These are phyloP conservation scores for Sminthurides aquaticus DNA, from an alignment of 2,888 invertebrate species.

Conservation along the genomic window DNA sequence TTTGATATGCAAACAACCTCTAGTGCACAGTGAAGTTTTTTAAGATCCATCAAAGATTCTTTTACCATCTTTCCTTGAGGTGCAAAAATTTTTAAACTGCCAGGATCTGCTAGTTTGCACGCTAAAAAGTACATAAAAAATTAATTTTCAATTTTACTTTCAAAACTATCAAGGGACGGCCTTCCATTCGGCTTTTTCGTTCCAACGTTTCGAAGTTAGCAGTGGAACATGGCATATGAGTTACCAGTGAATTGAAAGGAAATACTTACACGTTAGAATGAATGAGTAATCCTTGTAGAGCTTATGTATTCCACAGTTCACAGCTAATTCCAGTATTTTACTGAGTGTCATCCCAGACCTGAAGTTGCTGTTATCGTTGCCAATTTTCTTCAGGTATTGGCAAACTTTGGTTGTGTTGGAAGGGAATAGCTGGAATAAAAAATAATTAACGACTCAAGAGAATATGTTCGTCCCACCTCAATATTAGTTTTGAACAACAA, in stretches of 20 bases:
- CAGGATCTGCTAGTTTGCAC: constrained; percentile 36
- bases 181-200: no score
- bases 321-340: constrained; percentile 28
- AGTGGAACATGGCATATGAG: no score
- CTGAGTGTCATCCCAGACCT: constrained; percentile 21
- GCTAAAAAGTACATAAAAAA: constrained; percentile 23
- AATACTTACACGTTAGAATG: constrained; percentile 33
- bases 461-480: no score
- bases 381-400: constrained; percentile 20
- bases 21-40: constrained; percentile 38
- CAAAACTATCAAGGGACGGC: neutral
- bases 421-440: constrained; percentile 29
- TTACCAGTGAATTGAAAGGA: neutral
- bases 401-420: constrained; percentile 31
- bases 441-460: neutral
- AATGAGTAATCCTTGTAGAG: constrained; percentile 39
- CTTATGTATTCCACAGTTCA: constrained; percentile 38
- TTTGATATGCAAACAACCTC: constrained; percentile 36
- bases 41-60: constrained; percentile 29
- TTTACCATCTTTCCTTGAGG: constrained; percentile 20
- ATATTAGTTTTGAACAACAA: no score
- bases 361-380: constrained; percentile 24
- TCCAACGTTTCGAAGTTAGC: no score
- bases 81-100: constrained; percentile 25
- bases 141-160: neutral